Percentiles rank a stretch among this genome's conserved stretches.
phyloP scores from a whole-genome alignment of 2,113 vertebrate species.

The Apteryx owenii region DNA sequence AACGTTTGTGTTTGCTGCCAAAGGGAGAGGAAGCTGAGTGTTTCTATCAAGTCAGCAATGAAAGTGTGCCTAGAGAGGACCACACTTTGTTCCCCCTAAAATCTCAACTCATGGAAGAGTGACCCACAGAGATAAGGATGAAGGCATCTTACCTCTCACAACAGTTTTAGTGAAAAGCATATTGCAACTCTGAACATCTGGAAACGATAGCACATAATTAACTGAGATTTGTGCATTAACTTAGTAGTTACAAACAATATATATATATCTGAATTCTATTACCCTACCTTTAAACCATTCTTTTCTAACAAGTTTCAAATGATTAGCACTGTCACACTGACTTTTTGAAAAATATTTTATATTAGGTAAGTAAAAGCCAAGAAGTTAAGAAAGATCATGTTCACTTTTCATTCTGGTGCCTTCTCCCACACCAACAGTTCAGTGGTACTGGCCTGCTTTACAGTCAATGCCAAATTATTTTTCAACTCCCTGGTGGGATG shows the following conservation, averaged over 20 bases:
- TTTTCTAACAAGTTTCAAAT: background rate
- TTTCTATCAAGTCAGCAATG: background rate
- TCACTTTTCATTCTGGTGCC: background rate
- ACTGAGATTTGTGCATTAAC: background rate
- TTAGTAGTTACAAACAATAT: too few species aligned
- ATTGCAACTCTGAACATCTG: rapidly evolving
- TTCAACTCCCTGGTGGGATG: background rate
- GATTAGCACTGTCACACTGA: rapidly evolving
- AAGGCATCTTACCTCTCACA: background rate
- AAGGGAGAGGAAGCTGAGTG: background rate
- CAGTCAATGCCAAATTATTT: rapidly evolving
- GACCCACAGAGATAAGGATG: background rate
- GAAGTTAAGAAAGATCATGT: background rate
- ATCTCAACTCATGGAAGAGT: background rate
- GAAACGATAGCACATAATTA: background rate
- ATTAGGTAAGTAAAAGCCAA: rapidly evolving
- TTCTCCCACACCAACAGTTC: background rate
- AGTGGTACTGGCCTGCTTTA: background rate
- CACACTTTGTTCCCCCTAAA: background rate
- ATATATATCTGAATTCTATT: too few species aligned
- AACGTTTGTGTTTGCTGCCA: background rate
- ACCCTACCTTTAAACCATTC: background rate
- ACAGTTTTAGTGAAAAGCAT: background rate
- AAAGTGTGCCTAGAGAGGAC: background rate
- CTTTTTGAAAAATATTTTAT: background rate